These are phyloP conservation scores for Aramus guarauna DNA, from an alignment of 2,113 vertebrate species.

Conservation along the genomic window DNA sequence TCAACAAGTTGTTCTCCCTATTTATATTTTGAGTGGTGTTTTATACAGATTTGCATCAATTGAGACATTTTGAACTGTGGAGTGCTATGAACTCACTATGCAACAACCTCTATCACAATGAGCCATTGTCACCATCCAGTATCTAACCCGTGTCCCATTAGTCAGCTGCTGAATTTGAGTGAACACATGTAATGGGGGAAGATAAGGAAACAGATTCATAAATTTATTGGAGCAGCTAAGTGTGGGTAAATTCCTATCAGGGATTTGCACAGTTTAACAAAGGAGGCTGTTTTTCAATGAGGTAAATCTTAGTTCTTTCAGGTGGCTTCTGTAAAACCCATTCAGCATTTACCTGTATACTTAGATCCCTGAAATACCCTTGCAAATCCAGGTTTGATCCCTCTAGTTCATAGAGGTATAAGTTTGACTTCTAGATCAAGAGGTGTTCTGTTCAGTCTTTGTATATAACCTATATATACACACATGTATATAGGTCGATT, in stretches of 20 bases:
- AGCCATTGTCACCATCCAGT: background rate
- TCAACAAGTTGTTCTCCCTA: background rate
- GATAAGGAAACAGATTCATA: background rate
- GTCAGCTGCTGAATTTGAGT: conserved; percentile 1
- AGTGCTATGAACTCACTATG: background rate
- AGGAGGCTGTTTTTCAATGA: background rate
- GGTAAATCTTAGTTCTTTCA: background rate
- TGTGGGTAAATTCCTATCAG: background rate
- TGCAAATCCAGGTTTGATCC: background rate
- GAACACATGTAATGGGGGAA: background rate
- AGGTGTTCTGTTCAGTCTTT: background rate
- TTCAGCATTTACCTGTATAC: background rate
- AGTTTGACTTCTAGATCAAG: background rate
- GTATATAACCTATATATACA: accelerated
- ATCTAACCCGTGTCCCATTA: background rate
- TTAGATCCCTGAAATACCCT: background rate
- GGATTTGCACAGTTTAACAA: background rate
- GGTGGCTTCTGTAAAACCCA: background rate
- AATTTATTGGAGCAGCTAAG: background rate
- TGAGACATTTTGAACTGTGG: background rate
- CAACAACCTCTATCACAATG: background rate
- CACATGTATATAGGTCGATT: background rate
- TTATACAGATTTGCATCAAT: background rate
- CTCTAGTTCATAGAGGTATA: background rate
- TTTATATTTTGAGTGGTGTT: background rate